These are phyloP conservation scores for Cyrtodaria siliqua DNA, from an alignment of 2,888 invertebrate genomes.

Conservation along the genomic window DNA sequence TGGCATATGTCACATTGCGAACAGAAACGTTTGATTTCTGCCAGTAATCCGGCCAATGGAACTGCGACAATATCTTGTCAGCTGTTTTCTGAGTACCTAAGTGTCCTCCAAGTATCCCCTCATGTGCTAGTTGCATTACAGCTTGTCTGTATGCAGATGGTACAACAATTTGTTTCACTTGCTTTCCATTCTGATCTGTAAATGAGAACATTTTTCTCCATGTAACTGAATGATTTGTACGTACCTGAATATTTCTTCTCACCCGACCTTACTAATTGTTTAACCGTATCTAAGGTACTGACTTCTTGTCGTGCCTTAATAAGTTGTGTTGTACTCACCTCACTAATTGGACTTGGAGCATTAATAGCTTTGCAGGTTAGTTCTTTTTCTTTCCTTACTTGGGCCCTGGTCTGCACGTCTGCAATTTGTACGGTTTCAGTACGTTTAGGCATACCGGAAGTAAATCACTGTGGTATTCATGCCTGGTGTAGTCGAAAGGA, in stretches of 20 bases:
- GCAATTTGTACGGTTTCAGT: too few species aligned
- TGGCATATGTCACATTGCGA: conserved; percentile 32
- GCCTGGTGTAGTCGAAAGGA: too few species aligned
- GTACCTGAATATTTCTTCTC: neutral
- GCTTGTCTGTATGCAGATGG: conserved; percentile 13
- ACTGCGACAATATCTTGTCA: conserved; percentile 15
- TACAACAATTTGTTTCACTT: conserved; percentile 13
- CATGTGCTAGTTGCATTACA: conserved; percentile 31
- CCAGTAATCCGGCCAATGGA: conserved; percentile 40
- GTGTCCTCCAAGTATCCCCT: conserved; percentile 29
- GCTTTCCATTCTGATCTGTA: neutral
- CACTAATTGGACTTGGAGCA: neutral
- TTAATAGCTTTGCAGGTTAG: too few species aligned
- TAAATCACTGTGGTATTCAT: too few species aligned
- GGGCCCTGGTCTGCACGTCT: too few species aligned
- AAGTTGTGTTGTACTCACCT: neutral
- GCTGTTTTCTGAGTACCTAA: conserved; percentile 37
- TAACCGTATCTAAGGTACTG: neutral
- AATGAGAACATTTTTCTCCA: neutral
- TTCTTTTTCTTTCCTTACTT: too few species aligned
- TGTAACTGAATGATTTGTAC: neutral
- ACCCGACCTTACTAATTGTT: neutral
- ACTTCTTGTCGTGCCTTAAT: neutral
- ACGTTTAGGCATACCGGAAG: too few species aligned
- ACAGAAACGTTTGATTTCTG: conserved; percentile 26